Conservation (phyloP, 2,888 invertebrate species). For the Oscheius sp. region DNA sequence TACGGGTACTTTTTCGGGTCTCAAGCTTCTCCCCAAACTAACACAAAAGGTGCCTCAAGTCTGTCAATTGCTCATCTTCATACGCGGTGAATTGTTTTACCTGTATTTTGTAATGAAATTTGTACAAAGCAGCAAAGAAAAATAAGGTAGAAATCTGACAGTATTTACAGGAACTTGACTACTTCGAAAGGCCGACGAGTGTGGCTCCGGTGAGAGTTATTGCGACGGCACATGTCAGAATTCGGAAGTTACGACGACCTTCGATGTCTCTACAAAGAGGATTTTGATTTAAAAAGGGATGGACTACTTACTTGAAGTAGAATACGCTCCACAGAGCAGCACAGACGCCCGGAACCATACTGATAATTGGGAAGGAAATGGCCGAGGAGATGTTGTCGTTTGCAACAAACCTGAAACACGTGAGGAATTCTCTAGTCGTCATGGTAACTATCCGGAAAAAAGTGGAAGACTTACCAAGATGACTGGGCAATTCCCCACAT, state of each 20-base stretch:
- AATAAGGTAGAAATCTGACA: not conserved
- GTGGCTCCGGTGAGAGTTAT: slow-evolving; percentile 67
- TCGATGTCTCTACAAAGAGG: slow-evolving; percentile 75
- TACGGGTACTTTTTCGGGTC: slow-evolving; percentile 18
- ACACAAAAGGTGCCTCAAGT: slow-evolving; percentile 21
- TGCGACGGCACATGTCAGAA: slow-evolving; percentile 61
- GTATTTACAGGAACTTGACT: not conserved
- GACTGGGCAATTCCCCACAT: slow-evolving; percentile 76
- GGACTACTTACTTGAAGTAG: slow-evolving; percentile 74
- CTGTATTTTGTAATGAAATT: not conserved
- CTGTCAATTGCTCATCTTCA: slow-evolving; percentile 13
- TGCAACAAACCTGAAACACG: slow-evolving; percentile 74
- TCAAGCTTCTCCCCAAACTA: not conserved
- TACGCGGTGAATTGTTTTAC: slow-evolving; percentile 9
- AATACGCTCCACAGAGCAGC: slow-evolving; percentile 76
- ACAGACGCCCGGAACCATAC: slow-evolving; percentile 74
- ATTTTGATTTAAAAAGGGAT: not conserved
- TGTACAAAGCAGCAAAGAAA: not conserved
- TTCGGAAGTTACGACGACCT: slow-evolving; percentile 61
- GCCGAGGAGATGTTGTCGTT: slow-evolving; percentile 75
- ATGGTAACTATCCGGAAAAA: not conserved
- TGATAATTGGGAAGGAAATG: slow-evolving; percentile 76
- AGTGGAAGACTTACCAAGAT: slow-evolving; percentile 68
- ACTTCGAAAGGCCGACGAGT: slow-evolving; percentile 71
- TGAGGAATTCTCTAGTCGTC: no score